Evolutionary conservation across 2,888 invertebrate species (phyloP), one percentile per base, ranked within the genome.

Genomic region (Eupithecia tripunctaria): DNA sequence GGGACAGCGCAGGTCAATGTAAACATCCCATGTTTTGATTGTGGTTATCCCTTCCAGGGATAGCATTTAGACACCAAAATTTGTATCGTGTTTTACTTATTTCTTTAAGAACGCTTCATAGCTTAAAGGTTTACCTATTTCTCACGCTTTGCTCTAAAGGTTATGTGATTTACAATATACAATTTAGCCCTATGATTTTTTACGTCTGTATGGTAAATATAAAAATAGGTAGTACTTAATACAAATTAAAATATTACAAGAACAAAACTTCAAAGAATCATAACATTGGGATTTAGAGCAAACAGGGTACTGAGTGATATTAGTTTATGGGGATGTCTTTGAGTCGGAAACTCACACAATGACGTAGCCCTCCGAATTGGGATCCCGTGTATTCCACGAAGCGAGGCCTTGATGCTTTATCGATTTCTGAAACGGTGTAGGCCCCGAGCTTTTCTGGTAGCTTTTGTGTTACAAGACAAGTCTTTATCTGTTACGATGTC

Each of bases 351-450:
- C 60, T 73, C 67, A 41, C 75, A 66, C 79, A 80, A 79, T 81
- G 72, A 62, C 74, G 73, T 77, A 77, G 70, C 76, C 79, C 78
- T 81, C 79, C 73, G 73, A 82, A 80, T 81, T 75, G 76, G 75
- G 80, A 80, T 72, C 73, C 74, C 76, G 68, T 75, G 79, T 82
- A 80, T 82, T 82, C 82, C 80, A 74, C 76, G 79, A 80, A 81
- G 80, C 47, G 75, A 74, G 72, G 69, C 63, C 75, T 79, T 78
- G 77, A 77, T 79, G 12, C 32, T 83, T 80, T 82, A 83, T 84
- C 79, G 81, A 84, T 82, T 77, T 43, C 73, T 64, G 73, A 75
- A 74, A 67, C 64, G 27, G 21, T 63, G 56, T 62, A 36, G 32
- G 70, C 69, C 47, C 36, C 12, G 32, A 29, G 36, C 60, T 47